These are phyloP conservation scores for Tetropium fuscum DNA, from an alignment of 2,888 invertebrate species.

Conservation along the genomic window DNA sequence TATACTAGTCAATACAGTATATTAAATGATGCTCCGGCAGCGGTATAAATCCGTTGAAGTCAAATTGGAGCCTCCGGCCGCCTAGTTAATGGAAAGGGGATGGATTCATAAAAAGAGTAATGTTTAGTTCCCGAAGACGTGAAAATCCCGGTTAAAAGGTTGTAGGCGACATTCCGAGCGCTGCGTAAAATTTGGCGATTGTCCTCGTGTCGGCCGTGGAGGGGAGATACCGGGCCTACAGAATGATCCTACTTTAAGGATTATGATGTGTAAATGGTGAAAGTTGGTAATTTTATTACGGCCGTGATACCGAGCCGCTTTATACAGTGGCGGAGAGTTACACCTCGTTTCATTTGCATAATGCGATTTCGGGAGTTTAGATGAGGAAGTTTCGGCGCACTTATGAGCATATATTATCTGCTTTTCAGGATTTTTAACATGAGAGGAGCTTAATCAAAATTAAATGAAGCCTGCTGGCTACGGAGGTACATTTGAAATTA, in stretches of 20 bases:
- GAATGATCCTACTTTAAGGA: conserved; percentile 34
- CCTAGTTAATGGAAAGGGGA: conserved; percentile 40
- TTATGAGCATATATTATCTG: too few relatives aligned
- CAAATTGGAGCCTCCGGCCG: conserved; percentile 16
- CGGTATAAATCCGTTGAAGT: conserved; percentile 26
- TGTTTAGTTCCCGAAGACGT: conserved; percentile 30
- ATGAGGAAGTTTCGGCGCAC: too few relatives aligned
- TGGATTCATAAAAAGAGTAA: conserved; percentile 37
- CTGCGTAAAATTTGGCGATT: conserved; percentile 30
- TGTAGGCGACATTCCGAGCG: conserved; percentile 30
- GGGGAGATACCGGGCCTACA: conserved; percentile 4
- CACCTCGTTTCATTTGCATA: conserved; percentile 33
- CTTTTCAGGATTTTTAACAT: background rate
- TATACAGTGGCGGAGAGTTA: conserved; percentile 30
- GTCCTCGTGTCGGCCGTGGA: conserved; percentile 31
- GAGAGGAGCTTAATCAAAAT: too few relatives aligned
- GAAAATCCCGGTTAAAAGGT: conserved; percentile 32
- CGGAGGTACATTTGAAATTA: too few relatives aligned
- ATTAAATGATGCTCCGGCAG: conserved; percentile 12
- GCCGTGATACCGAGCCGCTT: conserved; percentile 32
- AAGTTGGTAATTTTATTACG: conserved; percentile 48
- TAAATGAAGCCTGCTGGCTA: too few relatives aligned
- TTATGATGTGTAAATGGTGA: conserved; percentile 48
- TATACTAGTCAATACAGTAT: conserved; percentile 21
- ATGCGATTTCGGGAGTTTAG: conserved; percentile 14